Evolutionary conservation across 2,888 invertebrate species (phyloP).

Genomic region (Ichneumon xanthorius): DNA sequence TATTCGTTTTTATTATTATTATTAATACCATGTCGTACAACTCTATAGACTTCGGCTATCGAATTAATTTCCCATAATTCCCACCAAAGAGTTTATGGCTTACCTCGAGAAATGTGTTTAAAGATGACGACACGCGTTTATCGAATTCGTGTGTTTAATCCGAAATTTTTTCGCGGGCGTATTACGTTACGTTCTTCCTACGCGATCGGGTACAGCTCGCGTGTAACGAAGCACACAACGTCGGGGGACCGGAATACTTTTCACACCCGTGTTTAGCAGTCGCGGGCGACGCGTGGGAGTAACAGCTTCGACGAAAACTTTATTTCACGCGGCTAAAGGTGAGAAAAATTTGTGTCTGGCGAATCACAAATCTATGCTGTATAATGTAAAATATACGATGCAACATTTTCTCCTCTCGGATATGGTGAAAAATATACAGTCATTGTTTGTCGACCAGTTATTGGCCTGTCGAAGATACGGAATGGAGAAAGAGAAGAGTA

Average conservation of each 20-base stretch:
- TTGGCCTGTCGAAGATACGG: neutral
- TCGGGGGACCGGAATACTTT: conserved; percentile 26
- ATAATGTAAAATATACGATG: neutral
- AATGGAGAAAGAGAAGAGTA: neutral
- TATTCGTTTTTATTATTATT: neutral
- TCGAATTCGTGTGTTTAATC: neutral
- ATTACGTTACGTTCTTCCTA: conserved; percentile 36
- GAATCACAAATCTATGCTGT: neutral
- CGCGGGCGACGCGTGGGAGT: conserved; percentile 20
- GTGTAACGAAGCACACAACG: neutral
- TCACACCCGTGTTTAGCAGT: conserved; percentile 20
- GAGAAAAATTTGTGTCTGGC: conserved; percentile 1
- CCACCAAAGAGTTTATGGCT: neutral
- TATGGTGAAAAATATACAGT: neutral
- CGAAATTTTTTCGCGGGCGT: conserved; percentile 4
- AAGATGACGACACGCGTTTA: neutral
- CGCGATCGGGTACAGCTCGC: conserved; percentile 19
- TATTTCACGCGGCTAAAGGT: conserved; percentile 19
- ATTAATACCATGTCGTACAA: neutral
- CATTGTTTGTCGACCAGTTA: neutral
- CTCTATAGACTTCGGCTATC: conserved; percentile 4
- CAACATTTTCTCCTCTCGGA: neutral
- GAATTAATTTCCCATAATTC: conserved; percentile 35
- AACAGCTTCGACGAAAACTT: conserved; percentile 17
- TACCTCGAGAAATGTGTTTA: neutral